Evolutionary conservation across 53 echinoderm and acorn worm genomes (phyloP).

Genomic region (Paelopatides confundens): DNA sequence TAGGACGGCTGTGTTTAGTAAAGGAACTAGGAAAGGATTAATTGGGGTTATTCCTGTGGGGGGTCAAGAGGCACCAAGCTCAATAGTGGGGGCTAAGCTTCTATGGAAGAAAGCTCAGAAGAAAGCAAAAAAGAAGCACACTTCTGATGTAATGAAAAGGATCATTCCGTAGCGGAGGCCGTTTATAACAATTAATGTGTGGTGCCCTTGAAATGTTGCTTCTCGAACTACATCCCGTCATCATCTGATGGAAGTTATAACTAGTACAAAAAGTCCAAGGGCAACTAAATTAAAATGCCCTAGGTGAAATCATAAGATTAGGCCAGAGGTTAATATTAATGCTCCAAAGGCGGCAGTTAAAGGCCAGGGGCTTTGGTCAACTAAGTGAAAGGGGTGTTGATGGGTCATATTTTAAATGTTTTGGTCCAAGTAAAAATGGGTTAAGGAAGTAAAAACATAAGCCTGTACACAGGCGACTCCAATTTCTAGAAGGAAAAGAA

Average conservation of each 20-base stretch:
- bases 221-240: conserved; percentile 78
- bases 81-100: conserved; percentile 57
- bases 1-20: conserved; percentile 67
- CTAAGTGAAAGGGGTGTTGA: conserved; percentile 80
- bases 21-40: conserved; percentile 70
- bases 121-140: conserved; percentile 74
- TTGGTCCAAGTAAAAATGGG: conserved; percentile 59
- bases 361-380: conserved; percentile 78
- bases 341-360: conserved; percentile 70
- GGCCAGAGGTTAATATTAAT: conserved; percentile 66
- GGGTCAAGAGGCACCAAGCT: conserved; percentile 64
- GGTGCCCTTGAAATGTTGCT: conserved; percentile 66
- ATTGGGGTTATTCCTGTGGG: conserved; percentile 60
- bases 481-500: conserved; percentile 67
- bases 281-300: neutral
- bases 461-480: conserved; percentile 75
- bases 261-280: neutral
- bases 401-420: conserved; percentile 71
- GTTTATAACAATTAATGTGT: conserved; percentile 58
- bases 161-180: conserved; percentile 72
- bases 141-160: conserved; percentile 66
- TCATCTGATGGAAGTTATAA: conserved; percentile 58
- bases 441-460: conserved; percentile 61
- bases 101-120: conserved; percentile 74
- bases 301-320: conserved; percentile 67